Conservation (phyloP, 2,797 vertebrate species). For the Micrastur ruficollis region DNA sequence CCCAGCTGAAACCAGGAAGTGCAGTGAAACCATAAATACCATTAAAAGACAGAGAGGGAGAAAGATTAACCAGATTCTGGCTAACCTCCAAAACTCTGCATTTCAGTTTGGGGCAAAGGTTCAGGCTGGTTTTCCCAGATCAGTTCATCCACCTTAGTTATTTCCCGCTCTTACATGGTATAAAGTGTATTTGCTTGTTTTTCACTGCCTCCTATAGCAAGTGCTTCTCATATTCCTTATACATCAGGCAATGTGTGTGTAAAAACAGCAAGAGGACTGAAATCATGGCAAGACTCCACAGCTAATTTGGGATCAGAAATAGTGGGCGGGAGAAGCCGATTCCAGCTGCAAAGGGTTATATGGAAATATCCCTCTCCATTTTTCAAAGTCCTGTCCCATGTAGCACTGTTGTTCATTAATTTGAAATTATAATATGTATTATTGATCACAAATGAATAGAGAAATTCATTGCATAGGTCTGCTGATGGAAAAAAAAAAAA, state of each 20-base stretch:
- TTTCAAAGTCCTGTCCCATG: conserved; percentile 8
- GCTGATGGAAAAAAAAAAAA: background rate
- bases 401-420: background rate
- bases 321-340: background rate
- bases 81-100: conserved; percentile 2
- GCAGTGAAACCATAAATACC: background rate
- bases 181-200: background rate
- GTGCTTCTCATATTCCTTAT: background rate
- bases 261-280: conserved; percentile 20
- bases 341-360: conserved; percentile 60
- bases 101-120: conserved; percentile 53
- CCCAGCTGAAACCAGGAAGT: conserved; percentile 49
- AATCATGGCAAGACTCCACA: conserved; percentile 52
- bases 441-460: background rate
- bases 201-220: background rate
- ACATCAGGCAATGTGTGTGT: background rate
- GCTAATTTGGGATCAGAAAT: conserved; percentile 47
- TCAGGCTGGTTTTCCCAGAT: conserved; percentile 24
- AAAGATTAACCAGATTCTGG: conserved; percentile 54
- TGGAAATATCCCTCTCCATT: conserved; percentile 36
- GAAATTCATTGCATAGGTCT: background rate
- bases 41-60: conserved; percentile 33
- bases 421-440: conserved; percentile 8
- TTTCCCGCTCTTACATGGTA: background rate
- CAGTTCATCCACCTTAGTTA: background rate